Percentiles rank a stretch among this genome's conserved stretches.
These are phyloP conservation scores for Mesaphorura yosii DNA, from an alignment of 1,140 invertebrate species.

Conservation along the genomic window DNA sequence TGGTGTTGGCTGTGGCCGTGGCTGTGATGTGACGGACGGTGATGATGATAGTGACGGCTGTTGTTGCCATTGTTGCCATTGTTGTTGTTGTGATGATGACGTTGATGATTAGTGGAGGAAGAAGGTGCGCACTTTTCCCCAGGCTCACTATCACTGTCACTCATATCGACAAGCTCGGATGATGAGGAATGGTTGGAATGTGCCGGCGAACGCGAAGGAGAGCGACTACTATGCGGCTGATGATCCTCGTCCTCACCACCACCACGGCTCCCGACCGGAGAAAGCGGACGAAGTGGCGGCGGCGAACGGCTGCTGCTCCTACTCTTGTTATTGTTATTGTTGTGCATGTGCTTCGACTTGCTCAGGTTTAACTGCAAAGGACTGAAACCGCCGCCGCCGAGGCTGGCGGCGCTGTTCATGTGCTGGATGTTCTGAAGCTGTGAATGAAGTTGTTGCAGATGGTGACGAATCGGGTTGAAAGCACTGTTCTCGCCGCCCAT, in stretches of 20 bases:
- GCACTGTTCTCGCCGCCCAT: conserved; percentile 81
- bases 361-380: no score
- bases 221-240: conserved; percentile 17
- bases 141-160: conserved; percentile 30
- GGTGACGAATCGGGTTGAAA: conserved; percentile 49
- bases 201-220: conserved; percentile 15
- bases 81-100: conserved; percentile 7
- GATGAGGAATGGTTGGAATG: no score
- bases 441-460: conserved; percentile 22
- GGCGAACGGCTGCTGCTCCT: conserved; percentile 10
- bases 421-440: no score
- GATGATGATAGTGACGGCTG: conserved; percentile 16
- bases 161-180: conserved; percentile 30
- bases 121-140: conserved; percentile 8
- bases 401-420: no score
- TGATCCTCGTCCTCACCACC: conserved; percentile 11
- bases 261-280: neutral
- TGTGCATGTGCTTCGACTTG: neutral
- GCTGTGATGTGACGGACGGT: neutral
- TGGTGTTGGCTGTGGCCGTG: no score
- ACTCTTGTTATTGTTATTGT: conserved; percentile 8
- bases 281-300: no score
- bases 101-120: neutral
- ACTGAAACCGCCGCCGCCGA: no score
- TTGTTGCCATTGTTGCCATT: conserved; percentile 19